Conservation (phyloP, 2,797 vertebrate species). For the Squalus acanthias region DNA sequence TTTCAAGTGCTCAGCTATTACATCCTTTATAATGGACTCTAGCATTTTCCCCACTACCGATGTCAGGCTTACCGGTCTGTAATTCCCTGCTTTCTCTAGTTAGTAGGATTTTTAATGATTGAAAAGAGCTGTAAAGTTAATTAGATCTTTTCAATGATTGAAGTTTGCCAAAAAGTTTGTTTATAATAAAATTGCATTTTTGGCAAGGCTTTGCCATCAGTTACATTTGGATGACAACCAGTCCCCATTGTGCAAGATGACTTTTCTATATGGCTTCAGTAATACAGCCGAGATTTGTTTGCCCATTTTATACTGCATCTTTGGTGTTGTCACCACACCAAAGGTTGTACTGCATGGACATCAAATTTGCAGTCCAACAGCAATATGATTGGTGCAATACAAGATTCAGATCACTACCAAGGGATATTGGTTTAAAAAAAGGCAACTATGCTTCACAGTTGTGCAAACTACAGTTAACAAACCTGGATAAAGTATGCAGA, state of each 20-base stretch:
- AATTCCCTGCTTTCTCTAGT: too few relatives aligned
- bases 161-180: background rate
- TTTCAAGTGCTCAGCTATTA: too few relatives aligned
- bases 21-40: too few relatives aligned
- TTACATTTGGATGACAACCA: background rate
- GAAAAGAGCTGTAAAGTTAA: background rate
- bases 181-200: background rate
- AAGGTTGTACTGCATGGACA: background rate
- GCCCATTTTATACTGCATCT: too few relatives aligned
- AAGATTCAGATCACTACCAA: background rate
- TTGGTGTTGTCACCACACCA: too few relatives aligned
- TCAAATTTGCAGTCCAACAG: background rate
- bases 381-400: background rate
- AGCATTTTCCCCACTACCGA: too few relatives aligned
- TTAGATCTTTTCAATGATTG: background rate
- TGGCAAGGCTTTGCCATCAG: background rate
- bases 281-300: background rate
- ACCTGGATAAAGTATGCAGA: background rate
- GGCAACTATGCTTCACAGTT: background rate
- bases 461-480: background rate
- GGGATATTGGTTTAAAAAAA: background rate
- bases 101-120: too few relatives aligned
- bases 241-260: background rate
- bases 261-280: background rate
- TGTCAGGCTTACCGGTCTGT: too few relatives aligned